Base-by-base conservation (phyloP, 1,140 invertebrate genomes). In the Drosophila bifasciata region DNA sequence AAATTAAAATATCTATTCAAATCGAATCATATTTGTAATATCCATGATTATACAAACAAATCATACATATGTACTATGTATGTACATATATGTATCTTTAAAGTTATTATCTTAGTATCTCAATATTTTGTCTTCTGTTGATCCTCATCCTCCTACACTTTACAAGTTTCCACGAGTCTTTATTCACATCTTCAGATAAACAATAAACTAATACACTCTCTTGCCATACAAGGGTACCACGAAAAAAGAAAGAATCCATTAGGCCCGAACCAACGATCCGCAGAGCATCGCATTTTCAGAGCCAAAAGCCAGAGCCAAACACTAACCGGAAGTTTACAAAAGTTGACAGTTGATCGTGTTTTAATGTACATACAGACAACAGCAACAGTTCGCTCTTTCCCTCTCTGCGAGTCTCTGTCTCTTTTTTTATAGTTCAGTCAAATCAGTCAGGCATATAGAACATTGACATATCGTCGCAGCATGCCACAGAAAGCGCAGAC, bases 281-380 rank as follows among this genome's bases (percentile, higher is more conserved):
- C 62, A 46, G 36, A 66, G 17, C 28, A 32, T 9, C 32, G 32
- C n/a, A n/a, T n/a, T n/a, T n/a, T 36, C 32, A 36, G 32, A 11
- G 32, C 32, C 32, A 32, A 0, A 3, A 11, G 32, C 32, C 32
- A 36, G 32, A 36, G 32, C 39, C 45, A 21, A 68, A 57, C 62
- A 72, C 79, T 48, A 64, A 86, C 81, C 81, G 81, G 81, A 85
- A 85, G 81, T 85, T 86, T 69, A 85, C 73, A 74, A 70, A 88
- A 88, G 77, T 88, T 77, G 83, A 77, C 83, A 86, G 77, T 69
- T 63, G 81, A 73, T 81, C 73, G 60, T 64, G 32, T 36, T 36
- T 36, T 36, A 5, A 69, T 48, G 62, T 51, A 51, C 67, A 60
- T 9, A 60, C 44, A 48, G 9, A 57, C 45, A 50, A 59, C 53